These are phyloP conservation scores for Strix aluco DNA, from an alignment of 2,113 vertebrate species.

Conservation along the genomic window DNA sequence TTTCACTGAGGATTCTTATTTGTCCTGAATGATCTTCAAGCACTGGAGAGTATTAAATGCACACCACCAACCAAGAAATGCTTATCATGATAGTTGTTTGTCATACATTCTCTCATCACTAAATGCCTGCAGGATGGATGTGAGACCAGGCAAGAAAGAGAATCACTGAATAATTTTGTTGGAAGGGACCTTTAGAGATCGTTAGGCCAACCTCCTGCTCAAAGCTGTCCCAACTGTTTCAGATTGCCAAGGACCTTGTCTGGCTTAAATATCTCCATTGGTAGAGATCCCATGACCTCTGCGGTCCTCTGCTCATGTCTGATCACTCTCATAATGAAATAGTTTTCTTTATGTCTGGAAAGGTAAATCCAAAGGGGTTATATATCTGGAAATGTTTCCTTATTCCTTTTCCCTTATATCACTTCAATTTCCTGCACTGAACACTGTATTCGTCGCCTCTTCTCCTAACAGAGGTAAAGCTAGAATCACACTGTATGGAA, in stretches of 20 bases:
- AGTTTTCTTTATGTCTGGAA: not conserved
- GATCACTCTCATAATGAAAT: not conserved
- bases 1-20: not conserved
- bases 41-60: not conserved
- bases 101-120: not conserved
- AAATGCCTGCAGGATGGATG: not conserved
- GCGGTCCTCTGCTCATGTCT: rapidly evolving
- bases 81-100: not conserved
- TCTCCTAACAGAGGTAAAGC: not conserved
- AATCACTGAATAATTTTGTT: not conserved
- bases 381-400: not conserved
- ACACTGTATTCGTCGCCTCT: not conserved
- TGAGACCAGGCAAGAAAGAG: not conserved
- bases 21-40: not conserved
- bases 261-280: not conserved
- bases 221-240: not conserved
- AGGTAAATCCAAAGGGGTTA: not conserved
- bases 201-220: not conserved
- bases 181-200: not conserved
- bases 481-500: not conserved
- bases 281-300: not conserved
- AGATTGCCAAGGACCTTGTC: not conserved
- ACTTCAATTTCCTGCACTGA: not conserved
- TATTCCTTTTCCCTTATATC: not conserved
- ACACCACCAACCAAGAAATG: not conserved